Evolutionary conservation across 2,113 vertebrate species (phyloP), one percentile per base, ranked within the genome.

Genomic region (Microcebus jonahi): DNA sequence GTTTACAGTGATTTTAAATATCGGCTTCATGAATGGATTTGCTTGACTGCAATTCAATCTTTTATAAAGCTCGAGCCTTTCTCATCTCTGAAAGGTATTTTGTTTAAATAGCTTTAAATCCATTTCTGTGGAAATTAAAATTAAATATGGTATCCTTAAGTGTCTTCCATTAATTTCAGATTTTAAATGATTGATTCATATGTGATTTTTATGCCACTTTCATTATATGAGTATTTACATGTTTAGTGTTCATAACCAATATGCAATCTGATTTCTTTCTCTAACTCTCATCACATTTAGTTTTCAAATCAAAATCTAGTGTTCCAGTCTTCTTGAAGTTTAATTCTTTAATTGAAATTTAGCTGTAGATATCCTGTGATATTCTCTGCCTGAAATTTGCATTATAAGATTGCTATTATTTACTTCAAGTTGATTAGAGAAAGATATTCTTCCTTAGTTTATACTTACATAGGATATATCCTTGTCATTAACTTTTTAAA

Each of bases 341-440:
- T 97, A 91, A 95, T 98, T 98, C 88, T 87, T 94, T 96, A 82
- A 94, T 90, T 98, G 94, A 97, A 97, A 95, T 93, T 97, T 97
- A 95, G 91, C 96, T 97, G 90, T 88, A 68, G 88, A 85, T 97
- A 94, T 59, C 21, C 89, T 86, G 87, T 97, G 93, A 97, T 86
- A 97, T 81, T 53, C 77, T 97, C 55, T 97, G 77, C 61, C 95
- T 97, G 95, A 95, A 97, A 98, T 97, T 98, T 90, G 88, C 94
- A 94, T 93, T 89, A 97, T 90, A 97, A 97, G 93, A 96, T 98
- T 97, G 89, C 85, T 98, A 97, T 97, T 97, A 86, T 97, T 98
- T 96, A 91, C 65, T 96, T 91, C 0, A 48, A 97, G 27, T 97
- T 97, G 94, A 90, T 92, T 98, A 94, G 92, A 97, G 90, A 98